Base-by-base conservation (phyloP, 1,140 invertebrate species). In the Drosophila tristis region DNA sequence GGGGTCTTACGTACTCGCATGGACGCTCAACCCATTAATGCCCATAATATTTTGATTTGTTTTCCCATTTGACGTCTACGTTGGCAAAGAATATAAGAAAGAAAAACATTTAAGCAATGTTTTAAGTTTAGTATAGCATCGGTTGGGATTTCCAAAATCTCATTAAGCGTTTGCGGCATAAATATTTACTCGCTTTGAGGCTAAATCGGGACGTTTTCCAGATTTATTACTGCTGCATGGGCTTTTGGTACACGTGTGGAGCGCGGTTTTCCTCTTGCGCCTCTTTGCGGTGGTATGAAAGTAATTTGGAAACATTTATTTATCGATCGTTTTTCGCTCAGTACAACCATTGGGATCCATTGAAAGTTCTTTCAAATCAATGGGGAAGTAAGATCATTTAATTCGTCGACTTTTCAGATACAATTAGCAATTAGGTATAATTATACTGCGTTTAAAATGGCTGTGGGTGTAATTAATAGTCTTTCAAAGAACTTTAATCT, bases 101-200 rank as follows among this genome's bases (percentile, higher is more conserved):
- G 63, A 44, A 35, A 39, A 16, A 16, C 50, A 23, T 60, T 50
- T 72, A 71, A 47, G 68, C 57, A 66, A 42, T 45, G 5, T 26
- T 63, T 78, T 80, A 80, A 80, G 76, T 62, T 80, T 76, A 80
- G 72, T 78, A 72, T 31, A 73, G 50, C 23, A 70, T 71, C 11
- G 35, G 4, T 11, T 13, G 35, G 35, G 35, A 5, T 39, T 39
- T 39, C 11, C 44, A 48, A 66, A 43, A 48, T 70, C 53, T 58
- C 67, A 71, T 71, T 71, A 71, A 68, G 67, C 26, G 9, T 13
- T 71, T 70, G 67, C 45, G 70, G 70, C 50, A 74, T 74, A 74
- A 74, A 74, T 74, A 74, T 74, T 74, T 74, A 74, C 70, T 64
- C 56, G 29, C 9, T 31, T 26, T 58, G 51, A 16, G 51, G 71